Evolutionary conservation across 1,140 invertebrate species (phyloP).

Genomic region (Melipona quadrifasciata): DNA sequence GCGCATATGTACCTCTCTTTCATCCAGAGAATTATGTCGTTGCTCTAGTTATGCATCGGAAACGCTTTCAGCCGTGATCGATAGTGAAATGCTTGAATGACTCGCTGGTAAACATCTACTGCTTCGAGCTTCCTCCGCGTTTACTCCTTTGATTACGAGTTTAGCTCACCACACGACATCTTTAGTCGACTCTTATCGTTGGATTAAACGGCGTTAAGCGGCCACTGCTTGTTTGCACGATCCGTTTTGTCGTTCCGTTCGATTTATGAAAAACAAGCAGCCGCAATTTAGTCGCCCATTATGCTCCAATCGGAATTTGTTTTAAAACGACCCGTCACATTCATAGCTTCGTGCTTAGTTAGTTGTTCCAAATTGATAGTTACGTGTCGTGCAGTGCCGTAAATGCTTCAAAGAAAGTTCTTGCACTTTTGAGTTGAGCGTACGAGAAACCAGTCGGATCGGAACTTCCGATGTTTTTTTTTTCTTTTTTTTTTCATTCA

Average conservation of each 20-base stretch:
- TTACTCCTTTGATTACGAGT: conserved; percentile 49
- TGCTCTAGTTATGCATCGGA: conserved; percentile 52
- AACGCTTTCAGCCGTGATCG: conserved; percentile 61
- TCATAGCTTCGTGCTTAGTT: not conserved
- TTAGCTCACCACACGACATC: conserved; percentile 28
- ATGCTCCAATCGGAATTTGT: not conserved
- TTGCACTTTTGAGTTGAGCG: no score
- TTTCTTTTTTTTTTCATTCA: not conserved
- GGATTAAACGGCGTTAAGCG: not conserved
- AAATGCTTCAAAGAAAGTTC: not conserved
- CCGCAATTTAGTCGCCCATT: no score
- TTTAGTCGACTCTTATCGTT: conserved; percentile 8
- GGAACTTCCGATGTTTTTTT: not conserved
- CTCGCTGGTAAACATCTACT: conserved; percentile 62
- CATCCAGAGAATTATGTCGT: conserved; percentile 55
- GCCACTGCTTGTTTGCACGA: not conserved
- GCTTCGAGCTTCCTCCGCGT: conserved; percentile 53
- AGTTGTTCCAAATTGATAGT: conserved; percentile 12
- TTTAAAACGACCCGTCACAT: not conserved
- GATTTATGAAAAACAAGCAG: not conserved
- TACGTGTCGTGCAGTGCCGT: not conserved
- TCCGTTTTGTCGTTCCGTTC: not conserved
- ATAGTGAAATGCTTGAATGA: conserved; percentile 65
- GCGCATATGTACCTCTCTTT: conserved; percentile 35
- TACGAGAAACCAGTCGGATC: not conserved